These are phyloP conservation scores for Steinernema scapterisci DNA, from an alignment of 2,888 invertebrate genomes.

Conservation along the genomic window DNA sequence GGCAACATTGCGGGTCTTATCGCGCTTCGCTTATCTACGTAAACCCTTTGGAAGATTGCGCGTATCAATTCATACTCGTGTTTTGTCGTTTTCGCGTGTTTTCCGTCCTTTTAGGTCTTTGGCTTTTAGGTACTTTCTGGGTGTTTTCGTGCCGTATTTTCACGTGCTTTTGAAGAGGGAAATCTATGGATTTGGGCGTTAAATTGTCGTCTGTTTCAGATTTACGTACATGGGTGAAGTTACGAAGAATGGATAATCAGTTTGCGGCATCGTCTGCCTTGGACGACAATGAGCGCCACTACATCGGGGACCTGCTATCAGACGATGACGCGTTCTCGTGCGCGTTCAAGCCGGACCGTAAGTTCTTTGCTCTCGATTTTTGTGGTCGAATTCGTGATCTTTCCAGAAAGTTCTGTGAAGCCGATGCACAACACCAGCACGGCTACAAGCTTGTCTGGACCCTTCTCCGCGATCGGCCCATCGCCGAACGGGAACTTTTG, in stretches of 20 bases:
- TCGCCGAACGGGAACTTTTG: constrained; percentile 22
- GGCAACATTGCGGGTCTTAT: too few relatives aligned
- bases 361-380: background rate
- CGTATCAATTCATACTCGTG: too few relatives aligned
- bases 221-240: background rate
- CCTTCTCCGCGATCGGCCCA: background rate
- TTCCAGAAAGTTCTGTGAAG: background rate
- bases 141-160: too few relatives aligned
- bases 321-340: constrained; percentile 21
- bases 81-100: too few relatives aligned
- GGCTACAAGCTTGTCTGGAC: background rate
- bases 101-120: too few relatives aligned
- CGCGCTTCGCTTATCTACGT: too few relatives aligned
- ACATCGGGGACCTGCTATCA: constrained; percentile 18
- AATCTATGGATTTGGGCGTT: background rate
- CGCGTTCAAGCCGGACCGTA: constrained; percentile 2
- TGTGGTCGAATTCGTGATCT: background rate
- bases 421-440: background rate
- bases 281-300: constrained; percentile 24
- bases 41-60: too few relatives aligned
- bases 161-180: too few relatives aligned
- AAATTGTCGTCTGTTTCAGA: background rate
- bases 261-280: constrained; percentile 26
- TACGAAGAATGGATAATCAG: constrained; percentile 17
- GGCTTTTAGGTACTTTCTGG: too few relatives aligned